Evolutionary conservation across 2,113 vertebrate genomes (phyloP), one percentile per base, ranked within the genome.

Genomic region (Nettapus auritus): DNA sequence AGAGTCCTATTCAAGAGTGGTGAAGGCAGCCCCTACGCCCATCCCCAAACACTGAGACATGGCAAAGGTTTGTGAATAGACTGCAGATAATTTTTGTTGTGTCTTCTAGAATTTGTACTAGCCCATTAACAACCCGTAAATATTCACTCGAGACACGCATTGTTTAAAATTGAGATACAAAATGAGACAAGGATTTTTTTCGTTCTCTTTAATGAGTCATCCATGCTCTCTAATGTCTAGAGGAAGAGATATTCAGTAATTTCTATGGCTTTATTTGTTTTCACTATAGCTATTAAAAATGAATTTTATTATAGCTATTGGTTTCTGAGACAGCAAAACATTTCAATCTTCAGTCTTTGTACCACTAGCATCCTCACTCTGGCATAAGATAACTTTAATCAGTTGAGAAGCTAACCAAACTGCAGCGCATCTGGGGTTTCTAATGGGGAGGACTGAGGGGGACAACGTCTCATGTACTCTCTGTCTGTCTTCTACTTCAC

Each of bases 21-120:
- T 90, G 85, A 85, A 96, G 94, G 88, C 93, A 93, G 94, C 76
- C 94, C 94, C 57, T 94, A 88, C 59, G 26, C 93, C 88, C 95
- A 93, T 94, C 94, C 88, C 93, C 91, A 81, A 95, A 96, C 94
- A 89, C 90, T 86, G 94, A 94, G 91, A 93, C 90, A 64, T 68
- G 59, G 94, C 82, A 97, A 97, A 93, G 85, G 38, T 78, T 96
- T 97, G 88, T 96, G 94, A 97, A 96, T 95, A 95, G 93, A 77
- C 91, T 95, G 85, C 89, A 91, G 88, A 96, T 95, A 94, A 96
- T 96, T 96, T 97, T 94, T 91, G 91, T 74, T 96, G 82, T 90
- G 76, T 93, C 93, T 96, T 96, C 94, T 75, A 97, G 85, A 95
- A 91, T 95, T 93, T 88, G 88, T 91, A 88, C 76, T 48, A 83